phyloP scores from a whole-genome alignment of 1,140 invertebrate species.

The Sycophila sp. region DNA sequence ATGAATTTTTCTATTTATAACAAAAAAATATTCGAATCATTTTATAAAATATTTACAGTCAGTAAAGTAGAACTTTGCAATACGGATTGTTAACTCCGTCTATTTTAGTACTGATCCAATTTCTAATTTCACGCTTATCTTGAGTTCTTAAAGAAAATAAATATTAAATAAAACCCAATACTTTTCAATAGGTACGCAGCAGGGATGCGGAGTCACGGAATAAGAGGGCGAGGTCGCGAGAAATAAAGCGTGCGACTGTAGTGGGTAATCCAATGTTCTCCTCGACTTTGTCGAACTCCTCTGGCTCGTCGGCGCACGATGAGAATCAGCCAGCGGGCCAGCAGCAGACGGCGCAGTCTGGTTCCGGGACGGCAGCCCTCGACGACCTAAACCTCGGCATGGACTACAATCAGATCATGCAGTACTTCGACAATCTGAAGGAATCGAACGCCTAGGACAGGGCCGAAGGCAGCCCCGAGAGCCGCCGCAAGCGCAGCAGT shows the following conservation, averaged over 20 bases:
- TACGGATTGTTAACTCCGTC: too few relatives aligned
- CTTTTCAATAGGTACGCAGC: slow-evolving; percentile 32
- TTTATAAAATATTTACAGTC: too few relatives aligned
- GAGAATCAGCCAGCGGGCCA: slow-evolving; percentile 57
- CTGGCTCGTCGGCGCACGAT: slow-evolving; percentile 48
- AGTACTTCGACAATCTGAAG: slow-evolving; percentile 97
- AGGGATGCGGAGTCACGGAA: slow-evolving; percentile 37
- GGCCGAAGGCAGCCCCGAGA: slow-evolving; percentile 24
- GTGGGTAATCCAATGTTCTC: slow-evolving; percentile 89
- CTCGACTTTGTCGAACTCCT: slow-evolving; percentile 55
- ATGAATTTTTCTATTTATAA: too few relatives aligned
- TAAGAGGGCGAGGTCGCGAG: slow-evolving; percentile 59
- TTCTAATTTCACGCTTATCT: too few relatives aligned
- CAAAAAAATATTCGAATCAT: too few relatives aligned
- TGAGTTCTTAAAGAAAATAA: too few relatives aligned
- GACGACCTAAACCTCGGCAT: slow-evolving; percentile 87
- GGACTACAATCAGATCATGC: slow-evolving; percentile 97
- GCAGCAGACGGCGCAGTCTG: neutral
- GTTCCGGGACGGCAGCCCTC: slow-evolving; percentile 65
- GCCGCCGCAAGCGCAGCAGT: slow-evolving; percentile 15
- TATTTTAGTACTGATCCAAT: too few relatives aligned
- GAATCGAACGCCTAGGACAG: slow-evolving; percentile 68
- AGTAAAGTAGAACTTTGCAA: too few relatives aligned
- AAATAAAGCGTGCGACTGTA: slow-evolving; percentile 84
- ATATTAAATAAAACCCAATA: neutral